These are phyloP conservation scores for Fringilla coelebs DNA, from an alignment of 2,797 vertebrate species.

Conservation along the genomic window DNA sequence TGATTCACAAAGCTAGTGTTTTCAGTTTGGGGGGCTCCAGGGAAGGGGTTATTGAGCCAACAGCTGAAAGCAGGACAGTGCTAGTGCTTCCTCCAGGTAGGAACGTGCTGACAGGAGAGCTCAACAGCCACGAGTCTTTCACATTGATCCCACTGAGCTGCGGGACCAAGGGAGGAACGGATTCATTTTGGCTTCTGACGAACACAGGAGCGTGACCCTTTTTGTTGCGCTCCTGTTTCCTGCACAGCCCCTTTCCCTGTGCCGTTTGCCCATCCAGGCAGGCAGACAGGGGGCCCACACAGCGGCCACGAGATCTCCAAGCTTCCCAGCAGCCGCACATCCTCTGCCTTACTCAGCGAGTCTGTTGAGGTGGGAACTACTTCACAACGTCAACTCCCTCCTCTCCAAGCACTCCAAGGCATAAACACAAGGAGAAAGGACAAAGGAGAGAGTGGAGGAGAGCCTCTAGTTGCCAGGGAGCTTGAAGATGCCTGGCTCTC, in stretches of 20 bases:
- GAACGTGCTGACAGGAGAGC: not conserved
- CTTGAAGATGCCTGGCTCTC: not conserved
- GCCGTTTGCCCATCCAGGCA: not conserved
- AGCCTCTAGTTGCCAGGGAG: not conserved
- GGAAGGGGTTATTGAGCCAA: not conserved
- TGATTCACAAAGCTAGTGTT: conserved; percentile 75
- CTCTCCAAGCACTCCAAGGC: not conserved
- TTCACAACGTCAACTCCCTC: not conserved
- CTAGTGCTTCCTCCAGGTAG: not conserved
- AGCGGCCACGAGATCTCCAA: not conserved
- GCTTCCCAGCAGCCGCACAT: not conserved
- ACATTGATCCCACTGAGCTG: not conserved
- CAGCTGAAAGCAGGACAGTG: conserved; percentile 10
- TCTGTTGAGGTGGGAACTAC: not conserved
- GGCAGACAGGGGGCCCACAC: not conserved
- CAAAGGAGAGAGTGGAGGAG: not conserved
- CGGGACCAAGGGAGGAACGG: not conserved
- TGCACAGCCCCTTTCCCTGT: not conserved
- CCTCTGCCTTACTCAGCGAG: not conserved
- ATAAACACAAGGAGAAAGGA: not conserved
- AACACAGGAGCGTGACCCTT: not conserved
- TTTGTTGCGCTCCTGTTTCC: not conserved
- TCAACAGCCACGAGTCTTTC: not conserved
- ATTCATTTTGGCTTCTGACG: conserved; percentile 48
- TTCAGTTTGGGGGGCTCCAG: not conserved